Evolutionary conservation across 2,113 vertebrate species (phyloP), one percentile per base, ranked within the genome.

Genomic region (Thomomys bottae): DNA sequence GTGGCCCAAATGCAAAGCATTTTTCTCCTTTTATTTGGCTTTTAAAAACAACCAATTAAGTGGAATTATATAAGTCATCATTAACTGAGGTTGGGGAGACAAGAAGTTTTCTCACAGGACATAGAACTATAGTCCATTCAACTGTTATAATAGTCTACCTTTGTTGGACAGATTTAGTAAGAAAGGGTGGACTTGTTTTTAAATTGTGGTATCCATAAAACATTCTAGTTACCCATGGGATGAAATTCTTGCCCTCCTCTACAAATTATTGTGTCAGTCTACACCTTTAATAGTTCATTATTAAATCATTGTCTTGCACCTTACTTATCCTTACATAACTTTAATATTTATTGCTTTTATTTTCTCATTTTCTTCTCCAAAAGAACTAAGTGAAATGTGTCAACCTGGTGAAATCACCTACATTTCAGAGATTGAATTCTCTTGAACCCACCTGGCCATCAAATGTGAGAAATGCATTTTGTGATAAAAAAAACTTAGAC

Each of bases 11-110:
- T 49, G 67, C n/a, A 89, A 85, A 94, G 85, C 3, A 92, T 18
- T 89, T 72, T 54, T 23, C 15, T 81, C 42, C 64, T 9, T 49
- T n/a, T n/a, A n/a, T n/a, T n/a, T 36, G 87, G 23, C 34, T 70
- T 85, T 94, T 28, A 66, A 83, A 91, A 83, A 78, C 54, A 86
- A 49, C 8, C 6, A 71, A 24, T 81, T 11, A 36, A 66, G 38
- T 76, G 8, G 12, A 71, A n/a, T 66, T 68, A 21, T 66, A 92
- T 71, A 6, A 49, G 5, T 11, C 38, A 45, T 79, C 23, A 70
- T 0, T 71, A 36, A 72, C n/a, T 75, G 86, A 24, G 38, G 34
- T 6, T 38, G 28, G 38, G 15, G 85, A 82, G 18, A 42, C 2
- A 72, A 34, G 6, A 84, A 67, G 32, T 84, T 28, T 40, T 71